phyloP scores from a whole-genome alignment of 2,113 vertebrate genomes.

The Lepus europaeus region DNA sequence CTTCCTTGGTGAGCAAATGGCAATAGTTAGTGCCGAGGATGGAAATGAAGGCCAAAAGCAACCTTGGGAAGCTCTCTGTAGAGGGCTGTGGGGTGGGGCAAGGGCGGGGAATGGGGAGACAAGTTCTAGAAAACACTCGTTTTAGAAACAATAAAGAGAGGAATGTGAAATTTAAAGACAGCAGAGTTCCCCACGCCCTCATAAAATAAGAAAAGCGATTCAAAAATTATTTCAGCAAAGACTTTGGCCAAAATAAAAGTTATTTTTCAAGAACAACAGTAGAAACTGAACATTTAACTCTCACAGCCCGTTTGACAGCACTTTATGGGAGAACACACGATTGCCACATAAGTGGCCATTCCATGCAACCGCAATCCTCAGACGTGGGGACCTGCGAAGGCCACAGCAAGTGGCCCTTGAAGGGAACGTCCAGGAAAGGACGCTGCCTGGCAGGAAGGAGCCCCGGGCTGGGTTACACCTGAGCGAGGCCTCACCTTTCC shows the following conservation, averaged over 20 bases:
- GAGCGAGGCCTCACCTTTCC: not conserved
- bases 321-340: not conserved
- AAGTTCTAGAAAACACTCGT: not conserved
- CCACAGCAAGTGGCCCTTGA: not conserved
- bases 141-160: not conserved
- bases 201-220: not conserved
- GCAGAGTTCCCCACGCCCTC: not conserved
- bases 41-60: not conserved
- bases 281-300: not conserved
- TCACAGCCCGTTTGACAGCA: not conserved
- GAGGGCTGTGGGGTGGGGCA: not conserved
- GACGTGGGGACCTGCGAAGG: not conserved
- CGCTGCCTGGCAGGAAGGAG: not conserved
- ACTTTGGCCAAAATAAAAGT: not conserved
- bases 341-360: not conserved
- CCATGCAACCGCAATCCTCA: not conserved
- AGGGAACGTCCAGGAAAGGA: not conserved
- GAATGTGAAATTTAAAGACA: not conserved
- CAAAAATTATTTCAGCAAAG: not conserved
- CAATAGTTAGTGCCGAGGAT: no score
- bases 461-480: not conserved
- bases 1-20: not conserved
- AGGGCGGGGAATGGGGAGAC: not conserved
- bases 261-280: not conserved
- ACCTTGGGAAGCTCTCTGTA: not conserved